A percentile compares a stretch with the other conserved stretches of the same genome.
Evolutionary conservation across 2,113 vertebrate species (phyloP).

Genomic region (Melanerpes aurifrons): DNA sequence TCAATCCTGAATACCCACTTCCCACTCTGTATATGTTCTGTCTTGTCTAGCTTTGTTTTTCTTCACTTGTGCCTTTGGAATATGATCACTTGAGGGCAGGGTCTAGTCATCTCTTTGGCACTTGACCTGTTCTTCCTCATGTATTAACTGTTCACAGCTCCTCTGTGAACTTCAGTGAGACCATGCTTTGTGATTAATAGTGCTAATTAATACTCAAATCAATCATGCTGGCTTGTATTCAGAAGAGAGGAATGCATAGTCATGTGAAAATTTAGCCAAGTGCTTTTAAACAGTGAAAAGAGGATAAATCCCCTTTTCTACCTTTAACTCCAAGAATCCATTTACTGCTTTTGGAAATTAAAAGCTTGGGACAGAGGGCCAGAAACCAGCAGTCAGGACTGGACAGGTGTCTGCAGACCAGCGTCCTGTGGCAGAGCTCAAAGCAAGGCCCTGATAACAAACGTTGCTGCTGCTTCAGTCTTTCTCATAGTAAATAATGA

Average conservation of each 20-base stretch:
- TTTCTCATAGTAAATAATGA: neutral
- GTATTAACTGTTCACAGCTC: slow-evolving; percentile 15
- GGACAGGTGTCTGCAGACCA: neutral
- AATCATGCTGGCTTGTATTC: slow-evolving; percentile 36
- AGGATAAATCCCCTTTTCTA: neutral
- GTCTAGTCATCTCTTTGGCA: slow-evolving; percentile 52
- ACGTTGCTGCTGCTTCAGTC: neutral
- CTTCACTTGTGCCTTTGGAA: slow-evolving; percentile 47
- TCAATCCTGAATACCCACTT: slow-evolving; percentile 58
- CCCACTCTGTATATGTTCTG: slow-evolving; percentile 57
- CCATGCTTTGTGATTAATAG: slow-evolving; percentile 46
- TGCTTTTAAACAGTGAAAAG: neutral
- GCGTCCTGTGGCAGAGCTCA: neutral
- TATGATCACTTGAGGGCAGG: slow-evolving; percentile 56
- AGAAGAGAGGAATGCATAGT: neutral
- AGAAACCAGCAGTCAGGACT: neutral
- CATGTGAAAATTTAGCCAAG: neutral
- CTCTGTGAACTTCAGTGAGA: slow-evolving; percentile 12
- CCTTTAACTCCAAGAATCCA: neutral
- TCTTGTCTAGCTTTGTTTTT: slow-evolving; percentile 50
- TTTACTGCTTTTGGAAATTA: neutral
- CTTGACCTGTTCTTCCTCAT: slow-evolving; percentile 46
- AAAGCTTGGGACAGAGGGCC: neutral
- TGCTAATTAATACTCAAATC: slow-evolving; percentile 32
- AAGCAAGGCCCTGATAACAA: neutral